Base-by-base conservation (phyloP, 2,797 vertebrate species). In the Pseudotriccus pelzelni region DNA sequence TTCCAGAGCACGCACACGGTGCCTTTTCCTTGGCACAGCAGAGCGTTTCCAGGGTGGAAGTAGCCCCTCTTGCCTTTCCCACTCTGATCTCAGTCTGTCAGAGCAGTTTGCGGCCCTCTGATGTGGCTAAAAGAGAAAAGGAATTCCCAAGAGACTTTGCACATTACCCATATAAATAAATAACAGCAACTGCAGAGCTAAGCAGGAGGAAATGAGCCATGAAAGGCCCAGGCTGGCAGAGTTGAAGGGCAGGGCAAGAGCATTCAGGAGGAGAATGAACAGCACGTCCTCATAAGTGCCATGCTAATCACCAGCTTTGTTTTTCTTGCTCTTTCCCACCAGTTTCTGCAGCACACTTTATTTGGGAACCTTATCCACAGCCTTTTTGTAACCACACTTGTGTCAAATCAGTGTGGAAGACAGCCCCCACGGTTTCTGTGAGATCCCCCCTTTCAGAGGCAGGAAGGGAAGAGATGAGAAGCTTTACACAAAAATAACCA, bases 201-300 rank as follows among this genome's bases (percentile, higher is more conserved):
- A 93, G 94, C 93, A 94, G 75, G 81, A 83, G 75, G 94, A 94
- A 96, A 95, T 41, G 89, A 97, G 89, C 87, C 87, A 9, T 95
- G 96, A 84, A 95, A 52, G 72, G 66, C 55, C 34, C 82, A 55
- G 79, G 84, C 91, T 95, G 89, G 91, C 91, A 93, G 94, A 78
- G 96, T 93, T 96, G 92, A 96, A 96, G 95, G 95, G 80, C 95
- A 97, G 95, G 92, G 68, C 96, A 96, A 96, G 96, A 72, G 50
- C 85, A 5, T 44, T 83, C 20, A 58, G 76, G 66, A 87, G 76
- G 47, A 87, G 77, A 93, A 68, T 1, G 11, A 87, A 25, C 34
- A 6, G 83, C 84, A 84, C 2, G 7, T 64, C 87, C 91, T 79
- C 64, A 18, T 25, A 41, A 2, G 2, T 13, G 62, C 58, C 82